Conservation (phyloP, 64 coral and sea anemone species). For the Pocillopora verrucosa region DNA sequence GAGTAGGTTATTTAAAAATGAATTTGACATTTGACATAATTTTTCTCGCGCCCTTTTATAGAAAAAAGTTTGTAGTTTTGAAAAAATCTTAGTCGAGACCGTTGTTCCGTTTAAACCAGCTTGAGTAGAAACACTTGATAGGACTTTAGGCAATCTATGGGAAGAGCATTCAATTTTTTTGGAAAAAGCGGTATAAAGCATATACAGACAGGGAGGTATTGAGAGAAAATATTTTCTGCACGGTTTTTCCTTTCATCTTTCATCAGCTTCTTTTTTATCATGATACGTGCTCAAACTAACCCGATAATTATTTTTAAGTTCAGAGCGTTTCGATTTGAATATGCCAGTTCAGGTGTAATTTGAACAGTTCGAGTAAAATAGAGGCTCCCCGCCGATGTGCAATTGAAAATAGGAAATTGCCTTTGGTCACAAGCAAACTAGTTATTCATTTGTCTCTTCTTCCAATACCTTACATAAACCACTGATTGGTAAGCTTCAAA, state of each 20-base stretch:
- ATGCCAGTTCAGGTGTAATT: constrained; percentile 13
- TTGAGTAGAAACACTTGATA: neutral
- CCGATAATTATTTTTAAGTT: neutral
- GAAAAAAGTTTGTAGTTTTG: neutral
- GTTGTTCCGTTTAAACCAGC: neutral
- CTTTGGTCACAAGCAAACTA: neutral
- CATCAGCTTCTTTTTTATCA: neutral
- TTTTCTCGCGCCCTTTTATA: neutral
- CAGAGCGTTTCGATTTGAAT: constrained; percentile 26
- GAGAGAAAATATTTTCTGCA: neutral
- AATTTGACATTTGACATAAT: neutral
- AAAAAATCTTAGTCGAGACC: neutral
- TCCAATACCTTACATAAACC: too few relatives aligned
- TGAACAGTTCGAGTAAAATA: neutral
- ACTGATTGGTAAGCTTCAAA: neutral
- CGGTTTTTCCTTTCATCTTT: neutral
- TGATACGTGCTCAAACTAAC: neutral
- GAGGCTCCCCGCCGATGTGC: neutral
- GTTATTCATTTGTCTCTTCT: neutral
- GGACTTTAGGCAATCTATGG: neutral
- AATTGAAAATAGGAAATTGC: constrained; percentile 11
- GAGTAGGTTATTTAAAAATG: constrained; percentile 49
- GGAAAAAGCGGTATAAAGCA: neutral
- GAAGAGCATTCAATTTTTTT: neutral
- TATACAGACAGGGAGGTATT: neutral